Conservation (phyloP, 2,797 vertebrate genomes). For the Loriculus beryllinus region DNA sequence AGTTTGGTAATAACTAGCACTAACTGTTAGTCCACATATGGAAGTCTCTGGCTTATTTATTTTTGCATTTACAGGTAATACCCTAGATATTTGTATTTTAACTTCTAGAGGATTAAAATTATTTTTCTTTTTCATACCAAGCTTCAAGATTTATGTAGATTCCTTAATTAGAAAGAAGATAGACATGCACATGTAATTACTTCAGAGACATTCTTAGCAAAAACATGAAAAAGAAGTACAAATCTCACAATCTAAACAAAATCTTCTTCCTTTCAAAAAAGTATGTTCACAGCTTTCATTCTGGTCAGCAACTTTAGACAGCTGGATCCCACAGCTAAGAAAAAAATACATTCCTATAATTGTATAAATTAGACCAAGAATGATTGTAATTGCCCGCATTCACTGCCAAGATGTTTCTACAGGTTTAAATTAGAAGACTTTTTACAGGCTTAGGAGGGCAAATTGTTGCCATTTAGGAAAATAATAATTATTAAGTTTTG, state of each 20-base stretch:
- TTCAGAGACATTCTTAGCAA: constrained; percentile 1
- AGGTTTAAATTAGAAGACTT: constrained; percentile 44
- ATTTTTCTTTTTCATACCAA: background rate
- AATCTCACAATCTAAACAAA: constrained; percentile 12
- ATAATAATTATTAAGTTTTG: constrained; percentile 16
- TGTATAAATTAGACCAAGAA: constrained; percentile 63
- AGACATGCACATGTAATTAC: background rate
- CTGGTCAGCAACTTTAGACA: constrained; percentile 26
- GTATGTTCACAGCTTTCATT: background rate
- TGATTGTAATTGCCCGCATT: constrained; percentile 51
- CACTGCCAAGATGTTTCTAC: constrained; percentile 38
- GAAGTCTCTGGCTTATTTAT: background rate
- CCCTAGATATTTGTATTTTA: background rate
- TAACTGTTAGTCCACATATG: background rate
- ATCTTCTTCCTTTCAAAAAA: background rate
- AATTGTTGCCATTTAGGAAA: constrained; percentile 33
- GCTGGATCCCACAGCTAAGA: constrained; percentile 45
- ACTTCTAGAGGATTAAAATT: background rate
- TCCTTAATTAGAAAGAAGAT: background rate
- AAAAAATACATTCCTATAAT: constrained; percentile 57
- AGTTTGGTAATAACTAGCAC: background rate
- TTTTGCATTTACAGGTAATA: background rate
- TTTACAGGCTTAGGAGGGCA: constrained; percentile 3
- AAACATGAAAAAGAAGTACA: background rate
- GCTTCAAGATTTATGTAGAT: background rate